Base-by-base conservation (phyloP, 2,888 invertebrate genomes). In the Danaus chrysippus region DNA sequence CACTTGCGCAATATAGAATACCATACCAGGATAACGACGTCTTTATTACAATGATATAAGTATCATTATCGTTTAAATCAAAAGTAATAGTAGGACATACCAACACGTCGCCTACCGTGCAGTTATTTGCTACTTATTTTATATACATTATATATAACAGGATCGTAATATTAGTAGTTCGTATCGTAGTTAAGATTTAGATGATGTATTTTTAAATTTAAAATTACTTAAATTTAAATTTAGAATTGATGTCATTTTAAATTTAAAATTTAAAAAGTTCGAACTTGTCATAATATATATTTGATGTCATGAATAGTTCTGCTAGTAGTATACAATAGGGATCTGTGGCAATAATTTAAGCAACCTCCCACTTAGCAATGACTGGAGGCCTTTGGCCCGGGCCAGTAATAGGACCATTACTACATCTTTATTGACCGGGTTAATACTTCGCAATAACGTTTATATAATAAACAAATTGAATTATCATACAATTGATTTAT, bases 101-200 rank as follows among this genome's bases (percentile, higher is more conserved):
- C 70, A 63, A 71, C 81, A 79, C 82, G 86, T 83, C 77, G 76
- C 73, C 76, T 72, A 74, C 78, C 75, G 81, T 76, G 75, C 74
- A 78, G 73, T 73, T 71, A 74, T 75, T 70, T 68, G 63, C 64
- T 69, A 70, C 65, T 62, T 65, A 63, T 34, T 34, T 3, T 34
- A 34, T 34, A 5, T 34, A 34, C 6, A 34, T 34, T 34, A 70
- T 68, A 66, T 70, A 75, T 76, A 46, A 46, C 46, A 46, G 46
- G 9, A 34, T 5, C 23, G 8, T 34, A 46, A 5, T 46, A 3
- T 13, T 46, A 13, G 1, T n/a, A n/a, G 15, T 46, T 13, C 46
- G n/a, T 46, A 46, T 46, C 23, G 1, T 23, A 23, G 23, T 23
- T 23, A 23, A 23, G 3, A 23, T 23, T 23, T 23, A 23, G 3